Conservation (phyloP, 2,113 vertebrate genomes). For the Rhabdomys dilectus region DNA sequence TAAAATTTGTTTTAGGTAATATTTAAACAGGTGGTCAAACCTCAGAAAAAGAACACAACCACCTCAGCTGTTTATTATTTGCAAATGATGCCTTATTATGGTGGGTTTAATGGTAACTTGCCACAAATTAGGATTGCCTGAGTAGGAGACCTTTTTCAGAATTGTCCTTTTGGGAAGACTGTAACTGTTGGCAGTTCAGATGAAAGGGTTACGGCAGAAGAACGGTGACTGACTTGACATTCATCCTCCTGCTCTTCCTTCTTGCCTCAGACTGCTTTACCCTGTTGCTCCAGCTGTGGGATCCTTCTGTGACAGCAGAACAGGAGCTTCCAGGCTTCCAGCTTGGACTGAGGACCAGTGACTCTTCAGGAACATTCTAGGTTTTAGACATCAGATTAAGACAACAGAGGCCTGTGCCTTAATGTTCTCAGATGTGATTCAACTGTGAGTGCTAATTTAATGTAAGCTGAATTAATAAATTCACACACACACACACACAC, state of each 20-base stretch:
- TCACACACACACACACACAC: background rate
- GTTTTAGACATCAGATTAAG: background rate
- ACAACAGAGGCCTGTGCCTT: no score
- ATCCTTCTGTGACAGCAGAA: background rate
- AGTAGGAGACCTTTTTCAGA: background rate
- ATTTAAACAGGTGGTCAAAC: background rate
- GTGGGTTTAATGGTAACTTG: background rate
- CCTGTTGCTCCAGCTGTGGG: background rate
- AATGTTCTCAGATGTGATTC: background rate
- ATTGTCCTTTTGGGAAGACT: background rate
- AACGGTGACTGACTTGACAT: background rate
- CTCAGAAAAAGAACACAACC: background rate
- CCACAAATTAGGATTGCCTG: background rate
- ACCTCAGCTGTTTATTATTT: constrained; percentile 4
- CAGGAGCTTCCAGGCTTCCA: background rate
- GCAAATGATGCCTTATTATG: background rate
- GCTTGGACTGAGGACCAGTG: background rate
- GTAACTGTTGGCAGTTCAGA: background rate
- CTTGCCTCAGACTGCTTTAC: background rate
- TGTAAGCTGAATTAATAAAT: background rate
- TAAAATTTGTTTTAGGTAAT: constrained; percentile 2
- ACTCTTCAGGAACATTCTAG: background rate
- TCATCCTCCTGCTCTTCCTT: background rate
- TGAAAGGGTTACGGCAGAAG: background rate
- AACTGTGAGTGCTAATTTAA: background rate